Conservation (phyloP, 2,113 vertebrate species). For the Alexandromys fortis region DNA sequence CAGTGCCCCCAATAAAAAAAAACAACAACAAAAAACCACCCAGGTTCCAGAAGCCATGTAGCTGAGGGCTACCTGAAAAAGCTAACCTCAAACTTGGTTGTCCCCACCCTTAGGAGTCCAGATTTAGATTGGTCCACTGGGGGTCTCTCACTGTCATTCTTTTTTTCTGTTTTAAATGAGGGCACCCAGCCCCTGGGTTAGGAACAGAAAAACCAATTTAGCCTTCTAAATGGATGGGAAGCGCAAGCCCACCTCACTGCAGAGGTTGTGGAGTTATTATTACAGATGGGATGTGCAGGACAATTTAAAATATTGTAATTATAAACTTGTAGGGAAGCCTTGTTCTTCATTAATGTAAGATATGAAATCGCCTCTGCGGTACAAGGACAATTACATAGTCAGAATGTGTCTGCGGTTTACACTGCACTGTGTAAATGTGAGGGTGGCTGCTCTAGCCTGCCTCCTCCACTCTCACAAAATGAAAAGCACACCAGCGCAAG, state of each 20-base stretch:
- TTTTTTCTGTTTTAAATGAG: neutral
- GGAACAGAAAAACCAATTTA: neutral
- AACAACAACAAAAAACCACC: neutral
- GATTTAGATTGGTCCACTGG: fast-evolving
- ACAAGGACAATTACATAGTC: slow-evolving; percentile 87
- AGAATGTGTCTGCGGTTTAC: slow-evolving; percentile 85
- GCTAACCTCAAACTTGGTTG: neutral
- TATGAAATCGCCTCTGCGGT: slow-evolving; percentile 77
- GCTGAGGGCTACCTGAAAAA: neutral
- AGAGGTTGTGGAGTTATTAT: slow-evolving; percentile 64
- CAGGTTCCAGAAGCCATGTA: neutral
- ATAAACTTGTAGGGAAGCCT: slow-evolving; percentile 81
- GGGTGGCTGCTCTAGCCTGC: slow-evolving; percentile 74
- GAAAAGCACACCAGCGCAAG: slow-evolving; percentile 89
- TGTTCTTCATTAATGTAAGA: slow-evolving; percentile 87
- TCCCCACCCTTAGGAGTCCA: fast-evolving
- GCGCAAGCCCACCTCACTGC: neutral
- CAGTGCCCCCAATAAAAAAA: neutral
- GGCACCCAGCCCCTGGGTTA: neutral
- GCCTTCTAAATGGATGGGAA: fast-evolving
- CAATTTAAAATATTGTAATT: slow-evolving; percentile 83
- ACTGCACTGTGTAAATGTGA: slow-evolving; percentile 86
- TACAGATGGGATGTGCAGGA: slow-evolving; percentile 76
- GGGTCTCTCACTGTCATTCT: fast-evolving
- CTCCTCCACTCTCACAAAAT: slow-evolving; percentile 78